Base-by-base conservation (phyloP, 1,140 invertebrate species). In the Tenebrio molitor region DNA sequence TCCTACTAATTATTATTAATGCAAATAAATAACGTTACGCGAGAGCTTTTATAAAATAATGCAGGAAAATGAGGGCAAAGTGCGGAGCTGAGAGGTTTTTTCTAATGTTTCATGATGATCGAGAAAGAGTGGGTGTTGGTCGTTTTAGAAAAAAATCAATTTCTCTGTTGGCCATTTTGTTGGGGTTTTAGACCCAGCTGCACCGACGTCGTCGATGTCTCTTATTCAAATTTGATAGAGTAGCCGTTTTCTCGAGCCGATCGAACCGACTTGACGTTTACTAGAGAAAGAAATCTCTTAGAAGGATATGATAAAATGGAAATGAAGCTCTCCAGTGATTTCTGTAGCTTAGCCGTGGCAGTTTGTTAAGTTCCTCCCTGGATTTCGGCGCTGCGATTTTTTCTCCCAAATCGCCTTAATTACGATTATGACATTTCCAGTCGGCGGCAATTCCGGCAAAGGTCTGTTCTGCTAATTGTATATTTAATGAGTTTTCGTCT, bases 271-370 rank as follows among this genome's bases (percentile, higher is more conserved):
- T 58, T 58, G 50, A 25, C 36, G 36, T 39, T 39, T 39, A 39
- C 50, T 58, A 58, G 4, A 29, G 23, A 58, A 58, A 58, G 50
- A 58, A 58, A 58, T 58, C 50, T 58, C 50, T 58, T 58, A 58
- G 50, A 58, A 58, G 21, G 50, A 58, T 58, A 58, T 58, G 50
- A 58, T 58, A 58, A 58, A 58, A 58, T 58, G 50, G 50, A 58
- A 58, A 58, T 58, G 50, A 58, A 58, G 50, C 50, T 58, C 50
- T 58, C 19, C 50, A 58, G 50, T 33, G 23, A 58, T 33, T 50
- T 33, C 21, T 33, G 50, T 58, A 33, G 23, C 50, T 58, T 58
- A 58, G 21, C 15, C 2, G 50, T 58, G 50, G 50, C 50, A 58
- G 50, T 23, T 58, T 58, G 50, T 58, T 58, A 58, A 58, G 50